phyloP scores from a whole-genome alignment of 1,140 invertebrate species.

The Nasonia giraulti region DNA sequence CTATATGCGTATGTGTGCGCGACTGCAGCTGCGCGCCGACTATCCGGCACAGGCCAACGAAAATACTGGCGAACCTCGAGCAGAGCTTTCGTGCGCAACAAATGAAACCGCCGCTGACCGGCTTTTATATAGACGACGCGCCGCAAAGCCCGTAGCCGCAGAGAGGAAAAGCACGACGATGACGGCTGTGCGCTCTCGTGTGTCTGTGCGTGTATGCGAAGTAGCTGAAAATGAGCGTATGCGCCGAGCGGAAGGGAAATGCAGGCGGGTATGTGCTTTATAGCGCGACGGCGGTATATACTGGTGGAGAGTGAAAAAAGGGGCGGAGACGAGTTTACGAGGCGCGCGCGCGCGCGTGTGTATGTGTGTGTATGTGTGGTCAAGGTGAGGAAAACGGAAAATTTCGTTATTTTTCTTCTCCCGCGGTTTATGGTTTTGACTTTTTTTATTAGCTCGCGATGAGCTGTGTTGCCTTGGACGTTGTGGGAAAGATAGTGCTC shows the following conservation, averaged over 20 bases:
- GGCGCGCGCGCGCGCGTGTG: too few species aligned
- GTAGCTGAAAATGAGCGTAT: background rate
- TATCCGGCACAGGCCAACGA: slow-evolving; percentile 47
- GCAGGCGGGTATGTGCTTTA: background rate
- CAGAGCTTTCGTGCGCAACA: slow-evolving; percentile 53
- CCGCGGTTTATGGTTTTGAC: background rate
- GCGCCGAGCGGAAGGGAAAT: background rate
- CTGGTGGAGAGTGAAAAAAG: background rate
- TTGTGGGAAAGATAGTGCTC: too few species aligned
- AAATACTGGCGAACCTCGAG: slow-evolving; percentile 48
- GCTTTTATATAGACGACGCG: slow-evolving; percentile 50
- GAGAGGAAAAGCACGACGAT: background rate
- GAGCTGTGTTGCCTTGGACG: too few species aligned
- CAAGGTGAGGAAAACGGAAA: background rate
- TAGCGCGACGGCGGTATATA: too few species aligned
- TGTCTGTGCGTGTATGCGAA: too few species aligned
- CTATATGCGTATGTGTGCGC: background rate
- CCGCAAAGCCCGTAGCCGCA: background rate
- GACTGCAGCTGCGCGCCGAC: background rate
- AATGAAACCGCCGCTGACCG: slow-evolving; percentile 51
- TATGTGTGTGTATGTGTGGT: background rate
- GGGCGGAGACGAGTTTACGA: background rate
- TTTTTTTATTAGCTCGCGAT: background rate
- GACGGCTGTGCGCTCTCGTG: background rate
- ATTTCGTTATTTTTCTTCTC: background rate